Evolutionary conservation across 2,888 invertebrate genomes (phyloP), one percentile per base, ranked within the genome.

Genomic region (Sminthurides aquaticus): DNA sequence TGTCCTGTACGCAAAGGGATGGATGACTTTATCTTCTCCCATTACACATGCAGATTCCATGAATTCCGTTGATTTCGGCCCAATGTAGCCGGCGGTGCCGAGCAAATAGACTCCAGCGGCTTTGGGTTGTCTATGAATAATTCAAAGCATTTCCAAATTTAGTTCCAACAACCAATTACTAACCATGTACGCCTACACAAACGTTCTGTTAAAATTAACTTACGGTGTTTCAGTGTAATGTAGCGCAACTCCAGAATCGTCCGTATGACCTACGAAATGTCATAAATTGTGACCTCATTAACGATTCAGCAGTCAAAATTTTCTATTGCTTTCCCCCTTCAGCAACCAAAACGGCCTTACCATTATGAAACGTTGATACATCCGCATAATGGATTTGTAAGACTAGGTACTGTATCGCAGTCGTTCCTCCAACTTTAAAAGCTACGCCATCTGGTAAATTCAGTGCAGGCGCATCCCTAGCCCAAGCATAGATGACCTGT

Each of bases 401-500:
- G 0, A 97, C 95, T 63, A 98, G 81, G 78, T 94, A 95, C 75
- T 90, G 87, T 70, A 94, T 89, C 15, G 85, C 82, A 0, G 93
- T 89, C 65, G 85, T 84, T 63, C 84, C 85, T 5, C 97, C 97
- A 57, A 97, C 88, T 78, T 89, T 89, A 78, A 97, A 98, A 1
- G 94, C 98, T 8, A 98, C 95, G 68, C 87, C 90, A 59, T 87
- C 80, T 0, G 96, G 96, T 59, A 96, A 79, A 55, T 84, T 80
- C 62, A 84, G 84, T 22, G 59, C 49, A 0, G 92, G 92, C 0
- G 96, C 95, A 78, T 95, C 91, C 73, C 90, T 83, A 1, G 94
- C 96, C 95, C 95, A 97, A 0, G 95, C 95, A 78, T 95, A 96
- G 11, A 96, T 84, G 61, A 95, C 88, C 88, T 91, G 79, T n/a